Percentiles rank a stretch among this genome's conserved stretches.
Evolutionary conservation across 2,888 invertebrate genomes (phyloP).

Genomic region (Neoaliturus tenellus): DNA sequence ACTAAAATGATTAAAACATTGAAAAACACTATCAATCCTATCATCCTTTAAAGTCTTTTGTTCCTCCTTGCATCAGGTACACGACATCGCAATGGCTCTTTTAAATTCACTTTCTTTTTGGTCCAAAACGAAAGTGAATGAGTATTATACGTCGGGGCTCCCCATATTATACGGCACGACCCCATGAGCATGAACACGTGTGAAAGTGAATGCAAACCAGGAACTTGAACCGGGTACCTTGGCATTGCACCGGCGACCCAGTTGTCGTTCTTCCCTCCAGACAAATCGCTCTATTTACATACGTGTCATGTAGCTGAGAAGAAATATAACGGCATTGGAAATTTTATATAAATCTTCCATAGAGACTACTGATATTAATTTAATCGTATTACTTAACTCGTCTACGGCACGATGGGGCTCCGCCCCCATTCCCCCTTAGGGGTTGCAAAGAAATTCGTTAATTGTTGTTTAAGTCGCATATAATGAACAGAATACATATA

Average conservation of each 20-base stretch:
- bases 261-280: neutral
- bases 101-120: slow-evolving; percentile 44
- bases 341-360: neutral
- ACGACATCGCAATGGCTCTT: neutral
- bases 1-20: no score
- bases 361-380: slow-evolving; percentile 13
- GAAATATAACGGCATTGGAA: neutral
- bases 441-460: no score
- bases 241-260: neutral
- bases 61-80: neutral
- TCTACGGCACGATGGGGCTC: no score
- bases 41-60: no score
- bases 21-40: no score
- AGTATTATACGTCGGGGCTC: neutral
- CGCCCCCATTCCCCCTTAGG: no score
- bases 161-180: slow-evolving; percentile 12
- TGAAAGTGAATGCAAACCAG: slow-evolving; percentile 7
- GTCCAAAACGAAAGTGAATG: slow-evolving; percentile 32
- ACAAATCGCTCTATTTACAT: slow-evolving; percentile 14
- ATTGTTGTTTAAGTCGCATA: no score
- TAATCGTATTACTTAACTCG: no score
- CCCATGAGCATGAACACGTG: neutral
- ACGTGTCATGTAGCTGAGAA: neutral
- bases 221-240: slow-evolving; percentile 1
- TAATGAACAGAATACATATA: no score